phyloP scores from a whole-genome alignment of 2,113 vertebrate species.

The Albula glossodonta region DNA sequence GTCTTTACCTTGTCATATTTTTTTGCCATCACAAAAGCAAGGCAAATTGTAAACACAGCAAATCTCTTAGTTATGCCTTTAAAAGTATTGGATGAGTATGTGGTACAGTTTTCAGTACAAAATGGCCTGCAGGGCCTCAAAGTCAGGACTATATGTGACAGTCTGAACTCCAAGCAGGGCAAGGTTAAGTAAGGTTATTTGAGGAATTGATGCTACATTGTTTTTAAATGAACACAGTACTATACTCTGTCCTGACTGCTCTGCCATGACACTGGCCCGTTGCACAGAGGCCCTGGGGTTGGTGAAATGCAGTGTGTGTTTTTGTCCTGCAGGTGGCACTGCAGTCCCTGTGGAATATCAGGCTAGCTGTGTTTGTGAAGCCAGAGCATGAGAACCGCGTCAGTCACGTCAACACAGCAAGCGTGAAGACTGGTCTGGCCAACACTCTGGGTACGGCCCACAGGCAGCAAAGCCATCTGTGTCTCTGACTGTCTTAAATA shows the following conservation, averaged over 20 bases:
- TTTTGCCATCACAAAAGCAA: too few species aligned
- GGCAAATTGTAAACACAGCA: too few species aligned
- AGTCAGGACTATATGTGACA: not conserved
- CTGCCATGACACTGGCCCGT: too few species aligned
- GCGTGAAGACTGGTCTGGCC: conserved; percentile 82
- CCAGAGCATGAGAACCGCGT: conserved; percentile 76
- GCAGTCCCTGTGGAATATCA: conserved; percentile 86
- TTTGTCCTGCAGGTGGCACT: conserved; percentile 75
- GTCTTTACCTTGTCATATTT: too few species aligned
- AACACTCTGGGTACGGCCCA: conserved; percentile 77
- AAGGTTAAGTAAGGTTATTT: too few species aligned
- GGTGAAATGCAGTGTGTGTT: conserved; percentile 7
- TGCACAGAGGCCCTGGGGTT: too few species aligned
- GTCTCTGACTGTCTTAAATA: too few species aligned
- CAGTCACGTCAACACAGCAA: conserved; percentile 78
- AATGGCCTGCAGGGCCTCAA: not conserved
- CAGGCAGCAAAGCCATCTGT: not conserved
- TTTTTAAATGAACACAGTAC: too few species aligned
- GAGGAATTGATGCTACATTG: too few species aligned
- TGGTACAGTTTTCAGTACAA: not conserved
- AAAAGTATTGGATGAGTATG: not conserved
- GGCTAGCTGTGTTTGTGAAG: conserved; percentile 81
- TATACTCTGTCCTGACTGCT: too few species aligned
- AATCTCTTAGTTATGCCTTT: too few species aligned
- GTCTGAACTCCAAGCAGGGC: not conserved